Evolutionary conservation across 2,797 vertebrate species (phyloP), one percentile per base, ranked within the genome.

Genomic region (Ceryle rudis): DNA sequence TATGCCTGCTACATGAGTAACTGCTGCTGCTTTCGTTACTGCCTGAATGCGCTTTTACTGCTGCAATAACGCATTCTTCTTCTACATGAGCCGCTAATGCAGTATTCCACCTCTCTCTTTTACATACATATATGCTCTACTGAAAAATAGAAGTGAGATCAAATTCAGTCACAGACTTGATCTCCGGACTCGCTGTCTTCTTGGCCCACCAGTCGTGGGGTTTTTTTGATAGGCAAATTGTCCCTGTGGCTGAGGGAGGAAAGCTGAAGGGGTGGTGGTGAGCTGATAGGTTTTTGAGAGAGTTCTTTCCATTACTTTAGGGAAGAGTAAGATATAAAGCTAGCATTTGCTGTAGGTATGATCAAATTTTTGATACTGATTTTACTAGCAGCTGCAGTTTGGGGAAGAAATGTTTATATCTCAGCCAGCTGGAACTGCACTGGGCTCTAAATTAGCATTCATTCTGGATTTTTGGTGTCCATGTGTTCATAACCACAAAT

Each of bases 401-500:
- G 58, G 46, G 82, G 85, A 67, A 67, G 67, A 94, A 88, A 47
- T 2, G 14, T 89, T 95, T 94, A 5, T 90, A 21, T 84, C 41
- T 79, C 84, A 95, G 94, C 88, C 88, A 69, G 95, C 95, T 97
- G 70, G 94, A 95, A 87, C 87, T 69, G 64, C 58, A 31, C 12
- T 70, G 87, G 71, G 54, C 75, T 94, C 57, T 95, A 95, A 84
- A 77, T 94, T 95, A 84, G 41, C 79, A 85, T 97, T 97, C 41
- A 3, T 89, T 93, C 75, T 66, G 86, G 83, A 55, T 87, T 83
- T 96, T 89, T 93, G 88, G 93, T 96, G 96, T 96, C 97, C 89
- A 84, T 97, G 96, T 97, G 97, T 95, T 98, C 93, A 79, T 72
- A 93, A 94, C 87, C 93, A 97, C 95, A 97, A 96, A 97, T 97